These are phyloP conservation scores for Melanotaenia maccullochi DNA, from an alignment of 2,797 vertebrate genomes.

Conservation along the genomic window DNA sequence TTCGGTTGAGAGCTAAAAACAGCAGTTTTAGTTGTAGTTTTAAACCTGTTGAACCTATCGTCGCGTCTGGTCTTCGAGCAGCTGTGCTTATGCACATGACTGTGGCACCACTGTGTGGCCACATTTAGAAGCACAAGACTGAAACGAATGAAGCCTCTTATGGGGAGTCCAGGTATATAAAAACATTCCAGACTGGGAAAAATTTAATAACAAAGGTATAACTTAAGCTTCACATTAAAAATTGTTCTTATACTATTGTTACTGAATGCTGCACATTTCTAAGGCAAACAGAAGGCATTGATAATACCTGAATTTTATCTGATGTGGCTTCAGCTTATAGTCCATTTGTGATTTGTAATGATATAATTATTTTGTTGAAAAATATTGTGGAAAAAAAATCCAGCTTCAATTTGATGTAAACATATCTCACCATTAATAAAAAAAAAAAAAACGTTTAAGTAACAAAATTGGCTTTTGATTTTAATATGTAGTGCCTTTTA, in stretches of 20 bases:
- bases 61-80: background rate
- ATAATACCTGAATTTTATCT: conserved; percentile 5
- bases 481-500: background rate
- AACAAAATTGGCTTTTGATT: conserved; percentile 22
- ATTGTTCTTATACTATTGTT: background rate
- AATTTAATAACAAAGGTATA: background rate
- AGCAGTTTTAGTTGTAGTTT: background rate
- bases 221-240: conserved; percentile 3
- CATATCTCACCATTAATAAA: conserved; percentile 19
- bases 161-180: background rate
- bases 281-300: background rate
- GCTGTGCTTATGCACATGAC: background rate
- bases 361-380: conserved; percentile 18
- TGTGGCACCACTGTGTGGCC: conserved; percentile 60
- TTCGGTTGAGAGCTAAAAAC: background rate
- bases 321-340: conserved; percentile 16
- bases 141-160: background rate
- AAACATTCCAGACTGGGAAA: conserved; percentile 6
- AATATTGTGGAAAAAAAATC: conserved; percentile 8
- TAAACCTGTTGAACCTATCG: background rate
- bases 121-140: conserved; percentile 29
- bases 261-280: conserved; percentile 19
- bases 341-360: conserved; percentile 24
- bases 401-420: conserved; percentile 15
- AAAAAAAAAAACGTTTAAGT: conserved; percentile 8